phyloP scores from a whole-genome alignment of 1,140 invertebrate species.

The Venustaconcha ellipsiformis region DNA sequence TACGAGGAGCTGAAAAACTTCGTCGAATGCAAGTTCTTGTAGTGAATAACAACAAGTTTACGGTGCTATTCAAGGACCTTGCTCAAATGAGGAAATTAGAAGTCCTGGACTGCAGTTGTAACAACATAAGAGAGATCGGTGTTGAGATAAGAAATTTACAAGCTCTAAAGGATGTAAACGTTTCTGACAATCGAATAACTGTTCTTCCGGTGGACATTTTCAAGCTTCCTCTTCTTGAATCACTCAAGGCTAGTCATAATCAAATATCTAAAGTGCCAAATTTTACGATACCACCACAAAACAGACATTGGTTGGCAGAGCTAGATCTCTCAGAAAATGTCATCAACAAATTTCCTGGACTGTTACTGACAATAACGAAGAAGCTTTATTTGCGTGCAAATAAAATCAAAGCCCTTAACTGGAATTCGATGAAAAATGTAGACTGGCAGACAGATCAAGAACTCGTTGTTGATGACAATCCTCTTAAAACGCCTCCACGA shows the following conservation, averaged over 20 bases:
- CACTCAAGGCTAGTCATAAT: conserved; percentile 60
- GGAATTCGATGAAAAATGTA: conserved; percentile 50
- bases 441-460: conserved; percentile 46
- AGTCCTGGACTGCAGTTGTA: conserved; percentile 52
- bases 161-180: conserved; percentile 50
- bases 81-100: conserved; percentile 51
- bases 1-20: conserved; percentile 58
- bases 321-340: conserved; percentile 63
- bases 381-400: conserved; percentile 60
- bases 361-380: conserved; percentile 51
- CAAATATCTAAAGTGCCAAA: conserved; percentile 59
- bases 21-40: conserved; percentile 57
- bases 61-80: conserved; percentile 52
- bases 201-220: conserved; percentile 62
- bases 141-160: conserved; percentile 53
- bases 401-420: conserved; percentile 55
- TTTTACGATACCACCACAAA: conserved; percentile 55
- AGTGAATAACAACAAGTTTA: conserved; percentile 59
- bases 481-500: conserved; percentile 54
- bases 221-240: conserved; percentile 52
- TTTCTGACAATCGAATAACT: conserved; percentile 60
- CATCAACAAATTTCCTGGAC: conserved; percentile 60
- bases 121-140: conserved; percentile 50
- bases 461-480: conserved; percentile 58
- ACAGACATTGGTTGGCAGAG: conserved; percentile 46